Percentiles rank a stretch among this genome's conserved stretches.
phyloP scores from a whole-genome alignment of 2,888 invertebrate genomes.

The Pammene aurita region DNA sequence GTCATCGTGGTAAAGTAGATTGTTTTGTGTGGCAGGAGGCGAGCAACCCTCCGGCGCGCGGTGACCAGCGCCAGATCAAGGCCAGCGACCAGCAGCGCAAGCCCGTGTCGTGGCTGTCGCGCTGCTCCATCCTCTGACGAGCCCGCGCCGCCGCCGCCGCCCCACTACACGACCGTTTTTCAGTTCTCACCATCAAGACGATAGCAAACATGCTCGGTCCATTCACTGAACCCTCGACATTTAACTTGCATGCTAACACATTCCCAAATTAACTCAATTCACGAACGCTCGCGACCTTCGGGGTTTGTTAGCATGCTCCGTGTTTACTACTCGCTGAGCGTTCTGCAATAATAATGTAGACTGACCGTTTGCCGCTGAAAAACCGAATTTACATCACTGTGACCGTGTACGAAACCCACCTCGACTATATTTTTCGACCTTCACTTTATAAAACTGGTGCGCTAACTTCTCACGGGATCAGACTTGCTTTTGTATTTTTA shows the following conservation, averaged over 20 bases:
- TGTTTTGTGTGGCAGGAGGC: constrained; percentile 86
- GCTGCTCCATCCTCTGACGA: constrained; percentile 95
- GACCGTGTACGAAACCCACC: constrained; percentile 56
- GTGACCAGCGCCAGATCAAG: constrained; percentile 90
- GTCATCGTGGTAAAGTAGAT: neutral
- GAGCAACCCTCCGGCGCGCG: constrained; percentile 91
- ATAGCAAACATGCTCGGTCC: constrained; percentile 28
- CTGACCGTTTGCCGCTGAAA: constrained; percentile 39
- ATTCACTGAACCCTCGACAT: constrained; percentile 15
- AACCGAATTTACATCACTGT: constrained; percentile 40
- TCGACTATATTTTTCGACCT: constrained; percentile 76
- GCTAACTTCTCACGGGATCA: constrained; percentile 62
- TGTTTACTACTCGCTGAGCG: constrained; percentile 26
- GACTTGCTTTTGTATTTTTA: constrained; percentile 83
- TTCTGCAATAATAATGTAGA: constrained; percentile 34
- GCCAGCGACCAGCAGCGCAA: constrained; percentile 90
- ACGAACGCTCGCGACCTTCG: constrained; percentile 32
- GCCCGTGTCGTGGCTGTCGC: constrained; percentile 92
- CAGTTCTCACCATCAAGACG: constrained; percentile 33
- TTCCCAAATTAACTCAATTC: constrained; percentile 24
- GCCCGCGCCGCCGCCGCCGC: constrained; percentile 48
- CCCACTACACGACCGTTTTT: constrained; percentile 45
- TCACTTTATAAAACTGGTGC: constrained; percentile 69
- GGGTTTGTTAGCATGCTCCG: constrained; percentile 30
- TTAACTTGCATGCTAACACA: constrained; percentile 31